phyloP scores from a whole-genome alignment of 2,888 invertebrate species.

The Lasioglossum figueresi region DNA sequence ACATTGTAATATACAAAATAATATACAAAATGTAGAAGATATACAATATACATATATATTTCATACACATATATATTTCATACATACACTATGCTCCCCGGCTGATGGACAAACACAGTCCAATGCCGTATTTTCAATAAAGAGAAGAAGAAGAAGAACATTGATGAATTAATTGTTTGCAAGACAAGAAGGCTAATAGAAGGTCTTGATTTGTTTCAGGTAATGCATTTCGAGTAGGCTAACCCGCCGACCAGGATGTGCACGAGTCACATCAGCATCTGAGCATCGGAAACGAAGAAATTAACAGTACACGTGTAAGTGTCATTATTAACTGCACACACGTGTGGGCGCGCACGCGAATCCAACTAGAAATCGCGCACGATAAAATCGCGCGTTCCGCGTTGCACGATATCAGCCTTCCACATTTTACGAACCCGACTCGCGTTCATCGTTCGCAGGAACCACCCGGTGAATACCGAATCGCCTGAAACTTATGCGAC shows the following conservation, averaged over 20 bases:
- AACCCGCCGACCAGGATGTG: neutral
- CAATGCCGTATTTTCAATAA: too few relatives aligned
- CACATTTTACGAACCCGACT: slow-evolving; percentile 25
- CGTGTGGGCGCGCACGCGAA: neutral
- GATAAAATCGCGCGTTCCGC: neutral
- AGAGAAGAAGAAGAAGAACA: neutral
- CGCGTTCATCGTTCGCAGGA: slow-evolving; percentile 6
- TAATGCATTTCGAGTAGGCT: neutral
- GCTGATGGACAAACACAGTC: too few relatives aligned
- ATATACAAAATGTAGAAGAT: too few relatives aligned
- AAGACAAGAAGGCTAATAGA: neutral
- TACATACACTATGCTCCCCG: too few relatives aligned
- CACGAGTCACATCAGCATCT: neutral
- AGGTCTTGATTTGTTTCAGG: neutral
- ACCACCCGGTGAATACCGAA: slow-evolving; percentile 37
- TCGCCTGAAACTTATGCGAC: slow-evolving; percentile 18
- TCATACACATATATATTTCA: too few relatives aligned
- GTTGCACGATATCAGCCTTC: neutral
- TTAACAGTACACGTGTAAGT: neutral
- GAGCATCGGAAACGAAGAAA: neutral
- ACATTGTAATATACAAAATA: too few relatives aligned
- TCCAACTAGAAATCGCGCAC: neutral
- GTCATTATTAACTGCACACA: neutral
- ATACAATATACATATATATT: too few relatives aligned
- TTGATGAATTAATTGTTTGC: neutral